Conservation (phyloP, 1,140 invertebrate species). For the Drosophila micromelanica region DNA sequence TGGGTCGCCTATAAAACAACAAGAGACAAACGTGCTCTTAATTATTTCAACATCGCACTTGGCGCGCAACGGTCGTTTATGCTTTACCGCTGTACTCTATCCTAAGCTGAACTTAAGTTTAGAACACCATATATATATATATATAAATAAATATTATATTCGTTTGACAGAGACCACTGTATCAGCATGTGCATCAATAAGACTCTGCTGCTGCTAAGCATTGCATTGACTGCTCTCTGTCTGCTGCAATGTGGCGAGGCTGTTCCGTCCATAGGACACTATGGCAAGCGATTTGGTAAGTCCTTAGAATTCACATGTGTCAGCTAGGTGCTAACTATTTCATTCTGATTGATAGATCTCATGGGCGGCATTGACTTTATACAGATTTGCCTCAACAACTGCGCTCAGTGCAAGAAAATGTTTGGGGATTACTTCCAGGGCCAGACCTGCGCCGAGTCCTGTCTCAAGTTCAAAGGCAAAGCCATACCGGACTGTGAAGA, state of each 20-base stretch:
- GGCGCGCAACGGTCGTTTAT: conserved; percentile 56
- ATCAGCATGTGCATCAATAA: conserved; percentile 59
- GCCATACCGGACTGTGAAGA: conserved; percentile 93
- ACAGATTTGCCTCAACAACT: conserved; percentile 91
- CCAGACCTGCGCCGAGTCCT: conserved; percentile 91
- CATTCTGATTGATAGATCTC: conserved; percentile 51
- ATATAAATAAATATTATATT: conserved; percentile 12
- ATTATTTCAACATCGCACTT: conserved; percentile 73
- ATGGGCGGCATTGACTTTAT: conserved; percentile 81
- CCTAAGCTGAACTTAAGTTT: background rate
- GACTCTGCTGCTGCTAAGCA: conserved; percentile 42
- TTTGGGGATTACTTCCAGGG: conserved; percentile 93
- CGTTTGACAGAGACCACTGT: conserved; percentile 5
- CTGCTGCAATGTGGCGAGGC: conserved; percentile 51
- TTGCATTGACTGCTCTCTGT: conserved; percentile 50
- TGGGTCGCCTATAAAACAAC: conserved; percentile 73
- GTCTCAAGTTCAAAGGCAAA: conserved; percentile 92
- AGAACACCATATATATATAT: conserved; percentile 1
- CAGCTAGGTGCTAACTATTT: background rate
- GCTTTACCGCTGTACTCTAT: background rate
- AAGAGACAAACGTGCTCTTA: conserved; percentile 74
- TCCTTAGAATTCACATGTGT: background rate
- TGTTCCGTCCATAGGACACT: conserved; percentile 71
- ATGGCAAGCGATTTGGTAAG: conserved; percentile 77
- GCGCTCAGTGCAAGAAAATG: conserved; percentile 94